A percentile compares a stretch with the other conserved stretches of the same genome.
Evolutionary conservation across 2,888 invertebrate genomes (phyloP).

Genomic region (Eulithis prunata): DNA sequence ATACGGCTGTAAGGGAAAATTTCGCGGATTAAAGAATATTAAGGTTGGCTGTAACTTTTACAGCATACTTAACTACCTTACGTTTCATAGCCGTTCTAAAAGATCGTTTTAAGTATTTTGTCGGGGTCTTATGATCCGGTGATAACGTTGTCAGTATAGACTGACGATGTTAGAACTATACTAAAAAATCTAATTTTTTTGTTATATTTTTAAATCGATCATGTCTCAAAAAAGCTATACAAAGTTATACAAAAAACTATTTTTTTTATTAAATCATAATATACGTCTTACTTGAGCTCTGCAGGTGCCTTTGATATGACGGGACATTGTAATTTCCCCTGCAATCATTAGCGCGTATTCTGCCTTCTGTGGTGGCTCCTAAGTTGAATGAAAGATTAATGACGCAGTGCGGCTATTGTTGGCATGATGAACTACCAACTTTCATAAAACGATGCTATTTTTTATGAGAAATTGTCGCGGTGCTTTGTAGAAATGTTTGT

Average conservation of each 20-base stretch:
- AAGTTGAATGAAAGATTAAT: constrained; percentile 79
- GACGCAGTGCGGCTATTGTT: constrained; percentile 61
- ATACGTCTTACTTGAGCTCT: too few relatives aligned
- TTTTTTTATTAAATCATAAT: too few relatives aligned
- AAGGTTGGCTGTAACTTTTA: constrained; percentile 42
- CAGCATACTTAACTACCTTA: constrained; percentile 19
- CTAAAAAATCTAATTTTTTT: background rate
- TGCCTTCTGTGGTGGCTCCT: constrained; percentile 46
- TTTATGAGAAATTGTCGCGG: constrained; percentile 4
- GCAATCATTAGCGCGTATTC: constrained; percentile 72
- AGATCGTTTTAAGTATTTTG: constrained; percentile 27
- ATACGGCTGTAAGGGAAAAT: constrained; percentile 23
- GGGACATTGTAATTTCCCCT: constrained; percentile 74
- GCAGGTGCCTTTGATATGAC: too few relatives aligned
- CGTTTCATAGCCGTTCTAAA: constrained; percentile 34
- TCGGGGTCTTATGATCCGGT: constrained; percentile 4
- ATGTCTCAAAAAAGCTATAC: too few relatives aligned
- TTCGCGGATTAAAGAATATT: constrained; percentile 39
- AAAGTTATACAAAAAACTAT: too few relatives aligned
- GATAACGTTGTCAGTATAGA: constrained; percentile 4
- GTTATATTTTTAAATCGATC: too few relatives aligned
- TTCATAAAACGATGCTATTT: constrained; percentile 16
- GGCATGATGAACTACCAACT: constrained; percentile 60
- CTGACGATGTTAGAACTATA: background rate
- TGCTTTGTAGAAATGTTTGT: background rate